Evolutionary conservation across 2,888 invertebrate species (phyloP).

Genomic region (Celastrina argiolus): DNA sequence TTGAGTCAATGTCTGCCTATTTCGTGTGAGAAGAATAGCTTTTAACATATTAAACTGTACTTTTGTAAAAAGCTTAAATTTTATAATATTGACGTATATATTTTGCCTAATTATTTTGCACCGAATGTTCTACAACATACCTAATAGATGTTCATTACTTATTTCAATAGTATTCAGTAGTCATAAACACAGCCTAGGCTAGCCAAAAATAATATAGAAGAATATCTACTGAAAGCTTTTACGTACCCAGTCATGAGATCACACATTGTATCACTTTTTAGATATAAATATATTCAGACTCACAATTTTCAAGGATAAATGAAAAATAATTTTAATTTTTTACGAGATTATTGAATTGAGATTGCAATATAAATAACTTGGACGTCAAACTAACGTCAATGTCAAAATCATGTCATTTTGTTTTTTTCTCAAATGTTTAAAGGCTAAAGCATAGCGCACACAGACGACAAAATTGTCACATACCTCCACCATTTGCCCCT

Average conservation of each 20-base stretch:
- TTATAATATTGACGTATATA: neutral
- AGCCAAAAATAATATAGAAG: neutral
- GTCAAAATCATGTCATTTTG: too few relatives aligned
- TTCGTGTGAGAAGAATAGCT: neutral
- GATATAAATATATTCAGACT: neutral
- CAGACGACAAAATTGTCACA: neutral
- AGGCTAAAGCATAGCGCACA: too few relatives aligned
- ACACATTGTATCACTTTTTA: constrained; percentile 7
- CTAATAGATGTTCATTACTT: neutral
- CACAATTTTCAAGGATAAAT: constrained; percentile 1
- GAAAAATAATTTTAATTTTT: constrained; percentile 9
- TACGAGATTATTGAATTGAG: neutral
- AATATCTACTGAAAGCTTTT: neutral
- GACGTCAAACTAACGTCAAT: neutral
- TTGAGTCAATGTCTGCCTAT: neutral
- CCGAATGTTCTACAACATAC: neutral
- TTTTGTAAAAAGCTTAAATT: neutral
- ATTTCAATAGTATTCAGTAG: neutral
- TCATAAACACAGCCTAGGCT: neutral
- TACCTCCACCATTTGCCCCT: too few relatives aligned
- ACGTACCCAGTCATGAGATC: constrained; percentile 7
- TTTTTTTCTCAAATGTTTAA: too few relatives aligned
- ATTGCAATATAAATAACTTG: neutral
- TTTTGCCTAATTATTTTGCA: neutral
- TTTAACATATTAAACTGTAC: neutral